Percentiles rank a stretch among this genome's conserved stretches.
Conservation (phyloP, 1,140 invertebrate genomes). For the Rhopalosiphum padi region DNA sequence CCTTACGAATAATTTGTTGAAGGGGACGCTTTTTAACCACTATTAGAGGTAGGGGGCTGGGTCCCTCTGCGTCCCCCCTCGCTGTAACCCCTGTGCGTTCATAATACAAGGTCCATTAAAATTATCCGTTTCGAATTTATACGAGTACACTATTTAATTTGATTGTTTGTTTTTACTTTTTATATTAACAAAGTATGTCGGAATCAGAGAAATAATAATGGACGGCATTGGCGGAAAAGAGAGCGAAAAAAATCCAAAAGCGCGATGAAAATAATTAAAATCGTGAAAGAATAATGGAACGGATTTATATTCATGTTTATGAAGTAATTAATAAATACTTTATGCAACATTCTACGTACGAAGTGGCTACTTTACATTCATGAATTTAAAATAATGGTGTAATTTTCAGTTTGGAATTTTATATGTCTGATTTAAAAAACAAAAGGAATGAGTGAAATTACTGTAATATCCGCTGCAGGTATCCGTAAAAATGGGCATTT, state of each 20-base stretch:
- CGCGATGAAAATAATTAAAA: conserved; percentile 7
- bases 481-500: neutral
- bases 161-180: neutral
- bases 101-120: neutral
- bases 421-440: neutral
- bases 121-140: neutral
- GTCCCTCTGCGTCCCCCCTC: too few species aligned
- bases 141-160: neutral
- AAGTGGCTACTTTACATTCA: neutral
- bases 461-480: neutral
- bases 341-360: neutral
- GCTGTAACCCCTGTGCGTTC: too few species aligned
- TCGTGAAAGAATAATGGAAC: neutral
- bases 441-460: neutral
- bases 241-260: neutral
- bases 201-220: neutral
- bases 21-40: too few species aligned
- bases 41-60: too few species aligned
- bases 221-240: neutral
- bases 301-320: neutral
- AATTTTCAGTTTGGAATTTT: neutral
- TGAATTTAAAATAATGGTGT: conserved; percentile 10
- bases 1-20: too few species aligned
- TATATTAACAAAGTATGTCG: neutral
- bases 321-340: conserved; percentile 27